Evolutionary conservation across 2,888 invertebrate species (phyloP).

Genomic region (Eulithis testata): DNA sequence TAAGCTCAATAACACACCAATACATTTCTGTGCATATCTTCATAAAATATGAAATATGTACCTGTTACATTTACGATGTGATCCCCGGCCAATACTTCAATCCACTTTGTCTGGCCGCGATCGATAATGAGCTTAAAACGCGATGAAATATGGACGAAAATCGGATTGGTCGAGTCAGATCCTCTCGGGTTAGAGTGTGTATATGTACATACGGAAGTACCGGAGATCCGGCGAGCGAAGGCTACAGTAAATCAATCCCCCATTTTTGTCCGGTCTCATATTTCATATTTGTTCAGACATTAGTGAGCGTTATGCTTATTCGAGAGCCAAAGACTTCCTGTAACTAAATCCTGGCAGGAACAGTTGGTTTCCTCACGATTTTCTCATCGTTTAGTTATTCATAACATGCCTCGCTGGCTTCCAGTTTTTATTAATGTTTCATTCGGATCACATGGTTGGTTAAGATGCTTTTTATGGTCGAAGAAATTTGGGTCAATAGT

Average conservation of each 20-base stretch:
- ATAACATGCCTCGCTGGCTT: conserved; percentile 44
- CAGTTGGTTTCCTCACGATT: conserved; percentile 45
- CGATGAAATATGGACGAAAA: conserved; percentile 51
- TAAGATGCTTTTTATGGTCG: conserved; percentile 43
- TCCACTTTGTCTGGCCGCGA: conserved; percentile 47
- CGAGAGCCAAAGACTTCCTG: conserved; percentile 45
- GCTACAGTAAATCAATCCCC: conserved; percentile 67
- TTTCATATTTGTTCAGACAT: conserved; percentile 67
- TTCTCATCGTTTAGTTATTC: conserved; percentile 50
- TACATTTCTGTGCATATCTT: conserved; percentile 45
- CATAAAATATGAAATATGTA: conserved; percentile 59
- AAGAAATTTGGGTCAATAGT: conserved; percentile 37
- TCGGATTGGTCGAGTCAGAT: conserved; percentile 30
- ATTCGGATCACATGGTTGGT: conserved; percentile 42
- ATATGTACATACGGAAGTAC: conserved; percentile 35
- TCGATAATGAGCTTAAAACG: conserved; percentile 51
- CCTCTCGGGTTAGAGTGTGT: conserved; percentile 31
- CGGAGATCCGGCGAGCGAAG: conserved; percentile 57
- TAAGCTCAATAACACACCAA: conserved; percentile 41
- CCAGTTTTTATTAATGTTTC: conserved; percentile 46
- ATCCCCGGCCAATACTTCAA: conserved; percentile 56
- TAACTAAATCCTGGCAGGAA: conserved; percentile 52
- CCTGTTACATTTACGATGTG: conserved; percentile 56
- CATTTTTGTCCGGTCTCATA: conserved; percentile 60
- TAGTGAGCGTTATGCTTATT: conserved; percentile 62